phyloP scores from a whole-genome alignment of 2,797 vertebrate species.

The Sciaenops ocellatus region DNA sequence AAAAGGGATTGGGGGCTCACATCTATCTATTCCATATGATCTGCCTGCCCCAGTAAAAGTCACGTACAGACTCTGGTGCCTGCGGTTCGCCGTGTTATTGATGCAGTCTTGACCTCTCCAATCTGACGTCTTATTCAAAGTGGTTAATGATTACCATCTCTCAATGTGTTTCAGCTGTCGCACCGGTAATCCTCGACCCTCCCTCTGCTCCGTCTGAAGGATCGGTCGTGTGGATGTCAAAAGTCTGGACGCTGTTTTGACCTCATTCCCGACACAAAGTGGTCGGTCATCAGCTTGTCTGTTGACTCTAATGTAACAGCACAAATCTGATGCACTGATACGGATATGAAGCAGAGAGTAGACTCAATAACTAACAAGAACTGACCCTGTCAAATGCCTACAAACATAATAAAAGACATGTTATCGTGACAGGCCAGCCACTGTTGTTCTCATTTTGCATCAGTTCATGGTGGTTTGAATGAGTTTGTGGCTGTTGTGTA shows the following conservation, averaged over 20 bases:
- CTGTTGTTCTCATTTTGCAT: too few species aligned
- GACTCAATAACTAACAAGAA: slow-evolving; percentile 16
- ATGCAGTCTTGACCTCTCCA: slow-evolving; percentile 67
- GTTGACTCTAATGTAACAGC: background rate
- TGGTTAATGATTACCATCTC: slow-evolving; percentile 78
- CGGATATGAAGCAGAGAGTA: background rate
- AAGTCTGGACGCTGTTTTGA: slow-evolving; percentile 48
- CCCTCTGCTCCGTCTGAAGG: slow-evolving; percentile 3
- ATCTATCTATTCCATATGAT: slow-evolving; percentile 82
- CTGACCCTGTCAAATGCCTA: slow-evolving; percentile 2
- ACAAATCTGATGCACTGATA: slow-evolving; percentile 1
- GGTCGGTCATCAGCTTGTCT: slow-evolving; percentile 42
- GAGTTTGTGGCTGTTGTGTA: too few species aligned
- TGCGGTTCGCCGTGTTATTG: slow-evolving; percentile 57
- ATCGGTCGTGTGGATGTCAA: slow-evolving; percentile 42
- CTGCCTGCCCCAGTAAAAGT: slow-evolving; percentile 74
- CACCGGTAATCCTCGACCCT: slow-evolving; percentile 40
- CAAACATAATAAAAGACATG: slow-evolving; percentile 29
- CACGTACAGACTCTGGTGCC: slow-evolving; percentile 59
- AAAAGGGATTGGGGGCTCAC: slow-evolving; percentile 68
- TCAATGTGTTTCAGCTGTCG: slow-evolving; percentile 68
- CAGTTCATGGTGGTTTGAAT: too few species aligned
- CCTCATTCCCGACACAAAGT: slow-evolving; percentile 24
- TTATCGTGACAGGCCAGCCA: background rate
- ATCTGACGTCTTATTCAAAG: slow-evolving; percentile 76